These are phyloP conservation scores for Spatula versicolor DNA, from an alignment of 2,797 vertebrate genomes.

Conservation along the genomic window DNA sequence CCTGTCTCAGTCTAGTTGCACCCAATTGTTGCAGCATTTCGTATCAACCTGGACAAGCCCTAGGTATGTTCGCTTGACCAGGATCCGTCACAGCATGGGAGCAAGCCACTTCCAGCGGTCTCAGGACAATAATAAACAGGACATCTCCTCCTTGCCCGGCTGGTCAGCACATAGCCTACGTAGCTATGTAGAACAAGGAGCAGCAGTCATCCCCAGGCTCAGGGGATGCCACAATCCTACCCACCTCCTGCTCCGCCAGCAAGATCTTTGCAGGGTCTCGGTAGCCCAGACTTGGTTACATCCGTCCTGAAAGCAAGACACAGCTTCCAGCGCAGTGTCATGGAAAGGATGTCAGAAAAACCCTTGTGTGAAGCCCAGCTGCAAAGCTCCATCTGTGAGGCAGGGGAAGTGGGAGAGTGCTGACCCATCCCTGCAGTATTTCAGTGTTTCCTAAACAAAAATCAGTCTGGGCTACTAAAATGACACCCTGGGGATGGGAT, in stretches of 20 bases:
- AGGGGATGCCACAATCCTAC: not conserved
- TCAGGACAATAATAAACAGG: not conserved
- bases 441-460: not conserved
- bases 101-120: not conserved
- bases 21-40: not conserved
- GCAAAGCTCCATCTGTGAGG: not conserved
- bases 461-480: not conserved
- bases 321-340: not conserved
- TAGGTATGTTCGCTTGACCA: not conserved
- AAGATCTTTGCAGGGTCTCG: not conserved
- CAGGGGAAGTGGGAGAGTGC: not conserved
- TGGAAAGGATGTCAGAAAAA: not conserved
- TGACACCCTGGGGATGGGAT: not conserved
- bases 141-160: fast-evolving
- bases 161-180: not conserved
- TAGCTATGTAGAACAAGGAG: not conserved
- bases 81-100: not conserved
- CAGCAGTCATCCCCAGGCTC: not conserved
- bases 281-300: not conserved
- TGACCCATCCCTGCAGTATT: not conserved
- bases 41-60: not conserved
- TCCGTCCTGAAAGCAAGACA: not conserved
- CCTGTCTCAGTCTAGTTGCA: not conserved
- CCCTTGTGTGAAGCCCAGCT: not conserved
- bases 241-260: not conserved